Percentiles rank a stretch among this genome's conserved stretches.
These are phyloP conservation scores for Perca schrenkii DNA, from an alignment of 2,113 vertebrate genomes.

Conservation along the genomic window DNA sequence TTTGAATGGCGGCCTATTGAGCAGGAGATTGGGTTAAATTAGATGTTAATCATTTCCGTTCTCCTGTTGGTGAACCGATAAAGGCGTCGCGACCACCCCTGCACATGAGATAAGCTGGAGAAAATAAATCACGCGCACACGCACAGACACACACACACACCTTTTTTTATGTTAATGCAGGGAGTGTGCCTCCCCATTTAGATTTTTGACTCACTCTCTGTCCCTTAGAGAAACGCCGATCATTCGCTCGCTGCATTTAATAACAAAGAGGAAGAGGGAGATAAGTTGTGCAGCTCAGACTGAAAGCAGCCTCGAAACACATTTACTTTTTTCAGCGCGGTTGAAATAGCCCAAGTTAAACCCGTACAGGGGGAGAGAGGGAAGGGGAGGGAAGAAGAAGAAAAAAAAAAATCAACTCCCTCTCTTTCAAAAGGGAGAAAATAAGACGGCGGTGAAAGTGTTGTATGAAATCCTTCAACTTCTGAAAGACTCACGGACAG, in stretches of 20 bases:
- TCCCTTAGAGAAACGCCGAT: constrained; percentile 76
- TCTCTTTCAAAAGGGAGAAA: constrained; percentile 71
- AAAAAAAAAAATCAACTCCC: constrained; percentile 56
- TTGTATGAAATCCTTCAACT: constrained; percentile 78
- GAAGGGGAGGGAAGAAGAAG: not conserved
- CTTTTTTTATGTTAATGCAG: constrained; percentile 79
- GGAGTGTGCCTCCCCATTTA: constrained; percentile 73
- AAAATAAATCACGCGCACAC: constrained; percentile 27
- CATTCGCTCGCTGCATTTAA: constrained; percentile 74
- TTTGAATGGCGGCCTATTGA: constrained; percentile 77
- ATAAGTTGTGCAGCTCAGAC: constrained; percentile 81
- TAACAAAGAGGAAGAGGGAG: constrained; percentile 74
- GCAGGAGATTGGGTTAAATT: constrained; percentile 82
- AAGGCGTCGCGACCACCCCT: constrained; percentile 74
- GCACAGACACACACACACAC: constrained; percentile 37
- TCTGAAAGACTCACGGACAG: constrained; percentile 75
- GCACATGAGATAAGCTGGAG: constrained; percentile 44
- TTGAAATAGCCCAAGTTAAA: constrained; percentile 79
- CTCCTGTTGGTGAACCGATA: constrained; percentile 84
- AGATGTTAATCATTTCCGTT: constrained; percentile 87
- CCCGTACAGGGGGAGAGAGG: constrained; percentile 20
- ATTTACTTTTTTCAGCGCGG: constrained; percentile 69
- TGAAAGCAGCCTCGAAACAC: constrained; percentile 77
- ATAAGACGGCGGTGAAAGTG: constrained; percentile 73
- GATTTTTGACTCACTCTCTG: constrained; percentile 67